These are phyloP conservation scores for Linnaemya vulpina DNA, from an alignment of 2,888 invertebrate genomes.

Conservation along the genomic window DNA sequence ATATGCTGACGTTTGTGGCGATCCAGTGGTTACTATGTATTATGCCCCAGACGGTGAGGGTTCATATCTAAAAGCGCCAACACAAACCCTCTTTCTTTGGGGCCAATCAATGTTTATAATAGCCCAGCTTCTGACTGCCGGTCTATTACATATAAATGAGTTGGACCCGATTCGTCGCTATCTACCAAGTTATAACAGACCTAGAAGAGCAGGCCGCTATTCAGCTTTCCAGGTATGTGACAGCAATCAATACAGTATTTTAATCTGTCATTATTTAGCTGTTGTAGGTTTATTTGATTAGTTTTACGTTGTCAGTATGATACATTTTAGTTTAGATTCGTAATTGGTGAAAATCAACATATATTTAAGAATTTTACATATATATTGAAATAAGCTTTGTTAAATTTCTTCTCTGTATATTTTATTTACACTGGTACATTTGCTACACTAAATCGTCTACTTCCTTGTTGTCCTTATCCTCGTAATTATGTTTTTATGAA, in stretches of 20 bases:
- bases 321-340: slow-evolving; percentile 45
- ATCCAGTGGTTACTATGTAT: slow-evolving; percentile 97
- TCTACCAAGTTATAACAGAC: slow-evolving; percentile 97
- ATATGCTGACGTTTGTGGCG: slow-evolving; percentile 92
- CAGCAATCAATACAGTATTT: not conserved
- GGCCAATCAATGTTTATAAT: slow-evolving; percentile 98
- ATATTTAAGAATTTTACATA: slow-evolving; percentile 15
- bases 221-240: slow-evolving; percentile 96
- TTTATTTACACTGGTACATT: slow-evolving; percentile 53
- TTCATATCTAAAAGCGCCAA: slow-evolving; percentile 81
- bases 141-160: slow-evolving; percentile 95
- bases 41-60: slow-evolving; percentile 84
- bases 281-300: slow-evolving; percentile 47
- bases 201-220: slow-evolving; percentile 95
- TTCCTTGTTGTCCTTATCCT: slow-evolving; percentile 57
- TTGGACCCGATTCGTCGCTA: slow-evolving; percentile 97
- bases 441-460: slow-evolving; percentile 49
- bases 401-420: slow-evolving; percentile 61
- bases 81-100: slow-evolving; percentile 91
- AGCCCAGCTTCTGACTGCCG: slow-evolving; percentile 94
- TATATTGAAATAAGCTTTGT: slow-evolving; percentile 55
- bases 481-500: slow-evolving; percentile 38
- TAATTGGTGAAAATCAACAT: slow-evolving; percentile 44
- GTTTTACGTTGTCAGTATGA: slow-evolving; percentile 25
- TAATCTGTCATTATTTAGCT: slow-evolving; percentile 8